phyloP scores from a whole-genome alignment of 2,888 invertebrate species.

The Drosophila cyrtoloma region DNA sequence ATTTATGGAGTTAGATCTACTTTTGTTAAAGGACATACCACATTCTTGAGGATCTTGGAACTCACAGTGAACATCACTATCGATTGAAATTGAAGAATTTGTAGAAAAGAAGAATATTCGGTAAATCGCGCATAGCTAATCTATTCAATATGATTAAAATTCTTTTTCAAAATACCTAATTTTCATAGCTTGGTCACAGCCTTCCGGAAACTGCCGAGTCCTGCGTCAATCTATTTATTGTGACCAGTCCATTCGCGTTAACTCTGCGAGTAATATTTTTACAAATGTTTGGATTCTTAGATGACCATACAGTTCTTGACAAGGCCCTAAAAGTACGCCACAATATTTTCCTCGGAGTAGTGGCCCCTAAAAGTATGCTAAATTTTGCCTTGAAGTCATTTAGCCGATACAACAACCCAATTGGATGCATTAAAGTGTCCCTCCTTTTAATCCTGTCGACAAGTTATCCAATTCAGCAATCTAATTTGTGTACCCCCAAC shows the following conservation, averaged over 20 bases:
- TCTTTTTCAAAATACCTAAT: neutral
- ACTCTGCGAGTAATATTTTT: neutral
- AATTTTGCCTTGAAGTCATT: accelerated
- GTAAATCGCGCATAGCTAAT: neutral
- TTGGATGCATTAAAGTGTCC: neutral
- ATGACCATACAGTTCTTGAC: neutral
- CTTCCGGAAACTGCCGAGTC: neutral
- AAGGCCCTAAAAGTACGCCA: neutral
- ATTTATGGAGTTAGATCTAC: neutral
- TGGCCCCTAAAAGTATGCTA: neutral
- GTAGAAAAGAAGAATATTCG: neutral
- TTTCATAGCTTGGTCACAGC: neutral
- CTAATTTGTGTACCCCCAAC: neutral
- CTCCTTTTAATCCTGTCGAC: neutral
- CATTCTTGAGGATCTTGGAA: neutral
- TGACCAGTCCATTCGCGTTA: neutral
- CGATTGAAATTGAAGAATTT: neutral
- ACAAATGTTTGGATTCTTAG: no score
- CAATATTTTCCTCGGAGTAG: no score
- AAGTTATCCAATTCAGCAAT: neutral
- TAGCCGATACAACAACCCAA: neutral
- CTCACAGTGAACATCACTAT: neutral
- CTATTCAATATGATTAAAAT: neutral
- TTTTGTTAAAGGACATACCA: neutral
- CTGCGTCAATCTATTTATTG: neutral